These are phyloP conservation scores for Pseudochromis fuscus DNA, from an alignment of 2,797 vertebrate genomes.

Conservation along the genomic window DNA sequence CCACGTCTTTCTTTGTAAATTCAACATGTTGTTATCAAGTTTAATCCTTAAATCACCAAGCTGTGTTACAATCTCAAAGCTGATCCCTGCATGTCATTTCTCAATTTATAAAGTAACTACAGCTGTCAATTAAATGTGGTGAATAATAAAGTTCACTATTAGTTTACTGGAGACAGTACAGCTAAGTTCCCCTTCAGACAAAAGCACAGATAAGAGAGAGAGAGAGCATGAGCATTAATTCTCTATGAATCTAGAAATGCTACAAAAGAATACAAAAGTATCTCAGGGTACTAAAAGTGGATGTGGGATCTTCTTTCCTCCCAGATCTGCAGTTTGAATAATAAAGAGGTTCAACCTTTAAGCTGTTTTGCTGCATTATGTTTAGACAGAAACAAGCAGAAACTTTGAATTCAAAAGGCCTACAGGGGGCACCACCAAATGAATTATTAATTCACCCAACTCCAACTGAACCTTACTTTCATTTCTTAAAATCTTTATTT, in stretches of 20 bases:
- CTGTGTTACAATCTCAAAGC: no score
- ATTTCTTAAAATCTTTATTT: slow-evolving; percentile 24
- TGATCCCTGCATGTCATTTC: no score
- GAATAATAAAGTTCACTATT: not conserved
- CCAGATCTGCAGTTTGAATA: slow-evolving; percentile 35
- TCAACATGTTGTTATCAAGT: no score
- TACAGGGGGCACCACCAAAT: slow-evolving; percentile 8
- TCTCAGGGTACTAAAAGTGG: slow-evolving; percentile 11
- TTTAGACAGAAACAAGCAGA: slow-evolving; percentile 29
- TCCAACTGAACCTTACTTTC: slow-evolving; percentile 9
- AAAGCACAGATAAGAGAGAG: no score
- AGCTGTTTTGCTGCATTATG: slow-evolving; percentile 15
- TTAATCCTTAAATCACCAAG: no score
- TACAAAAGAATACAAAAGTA: slow-evolving; percentile 2
- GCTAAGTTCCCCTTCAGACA: no score
- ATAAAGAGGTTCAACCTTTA: slow-evolving; percentile 9
- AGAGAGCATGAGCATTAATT: not conserved
- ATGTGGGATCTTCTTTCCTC: slow-evolving; percentile 15
- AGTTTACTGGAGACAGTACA: no score
- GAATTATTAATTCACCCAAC: slow-evolving; percentile 6
- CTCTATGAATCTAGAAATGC: slow-evolving; percentile 14
- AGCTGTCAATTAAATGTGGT: not conserved
- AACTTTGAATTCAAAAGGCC: slow-evolving; percentile 16
- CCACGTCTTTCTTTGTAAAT: not conserved
- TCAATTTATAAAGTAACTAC: not conserved